Base-by-base conservation (phyloP, 2,113 vertebrate species). In the Typhlomys cinereus region DNA sequence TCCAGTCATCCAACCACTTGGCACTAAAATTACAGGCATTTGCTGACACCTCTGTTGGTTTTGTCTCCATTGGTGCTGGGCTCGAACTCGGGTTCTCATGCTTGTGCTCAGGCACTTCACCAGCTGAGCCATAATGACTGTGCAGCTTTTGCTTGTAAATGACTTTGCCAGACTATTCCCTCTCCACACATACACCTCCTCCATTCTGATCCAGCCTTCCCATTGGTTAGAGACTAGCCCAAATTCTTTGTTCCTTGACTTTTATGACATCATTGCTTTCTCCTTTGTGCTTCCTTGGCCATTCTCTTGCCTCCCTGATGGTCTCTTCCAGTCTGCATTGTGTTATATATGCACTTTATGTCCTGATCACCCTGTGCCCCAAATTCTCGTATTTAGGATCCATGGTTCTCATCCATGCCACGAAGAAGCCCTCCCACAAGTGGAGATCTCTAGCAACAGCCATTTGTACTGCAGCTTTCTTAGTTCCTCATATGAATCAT, bases 241-340 rank as follows among this genome's bases (percentile, higher is more conserved):
- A 78, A 11, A 59, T 85, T 94, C 69, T 83, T 31, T 85, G 62
- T 36, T 79, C 64, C 70, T 36, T 92, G 59, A 41, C 76, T n/a
- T 83, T 86, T 36, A 67, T 39, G 79, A 21, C 44, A 50, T 76
- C 23, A 71, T n/a, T n/a, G n/a, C n/a, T 1, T 66, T 85, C 27
- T 76, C 54, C 71, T 76, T 41, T 87, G 31, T 48, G 78, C 52
- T 64, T 70, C 14, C 29, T 21, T 89, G n/a, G 21, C 62, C 67
- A 31, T 74, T 91, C 59, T 29, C n/a, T n/a, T n/a, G n/a, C n/a
- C n/a, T n/a, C n/a, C n/a, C n/a, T n/a, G n/a, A n/a, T n/a, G n/a
- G n/a, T n/a, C n/a, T n/a, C n/a, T n/a, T n/a, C n/a, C n/a, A n/a
- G n/a, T n/a, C n/a, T n/a, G n/a, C n/a, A n/a, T n/a, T n/a, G n/a